Conservation (phyloP, 2,797 vertebrate genomes). For the Lindbergichthys nudifrons region DNA sequence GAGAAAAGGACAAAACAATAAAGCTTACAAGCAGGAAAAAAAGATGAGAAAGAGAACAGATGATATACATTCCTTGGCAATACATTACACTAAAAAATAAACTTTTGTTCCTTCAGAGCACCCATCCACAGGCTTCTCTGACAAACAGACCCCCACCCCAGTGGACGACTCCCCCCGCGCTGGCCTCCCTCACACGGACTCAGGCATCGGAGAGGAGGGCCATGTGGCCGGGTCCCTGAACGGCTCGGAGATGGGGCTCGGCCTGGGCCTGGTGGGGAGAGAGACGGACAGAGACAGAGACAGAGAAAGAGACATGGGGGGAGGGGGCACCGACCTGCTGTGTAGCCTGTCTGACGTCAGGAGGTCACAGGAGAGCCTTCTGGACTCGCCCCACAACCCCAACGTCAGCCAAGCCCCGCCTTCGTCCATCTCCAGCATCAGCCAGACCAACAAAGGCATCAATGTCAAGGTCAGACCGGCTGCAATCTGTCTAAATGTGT, state of each 20-base stretch:
- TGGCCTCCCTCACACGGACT: slow-evolving; percentile 96
- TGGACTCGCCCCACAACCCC: slow-evolving; percentile 86
- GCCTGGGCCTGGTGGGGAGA: slow-evolving; percentile 78
- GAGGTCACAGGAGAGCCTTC: slow-evolving; percentile 95
- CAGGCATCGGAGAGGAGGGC: slow-evolving; percentile 95
- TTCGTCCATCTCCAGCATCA: slow-evolving; percentile 96
- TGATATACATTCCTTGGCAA: slow-evolving; percentile 17
- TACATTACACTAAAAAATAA: slow-evolving; percentile 2
- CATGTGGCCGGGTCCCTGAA: slow-evolving; percentile 92
- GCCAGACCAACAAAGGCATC: slow-evolving; percentile 96
- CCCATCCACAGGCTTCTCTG: slow-evolving; percentile 90
- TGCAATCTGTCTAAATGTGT: neutral
- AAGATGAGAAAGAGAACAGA: slow-evolving; percentile 21
- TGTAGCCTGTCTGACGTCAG: slow-evolving; percentile 94
- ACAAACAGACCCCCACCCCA: slow-evolving; percentile 89
- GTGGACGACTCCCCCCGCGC: slow-evolving; percentile 92
- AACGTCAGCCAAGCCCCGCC: slow-evolving; percentile 85
- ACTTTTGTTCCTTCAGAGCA: slow-evolving; percentile 83
- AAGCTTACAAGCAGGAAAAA: slow-evolving; percentile 29
- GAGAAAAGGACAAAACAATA: slow-evolving; percentile 7
- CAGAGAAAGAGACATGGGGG: slow-evolving; percentile 70
- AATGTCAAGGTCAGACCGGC: slow-evolving; percentile 88
- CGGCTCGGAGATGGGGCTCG: slow-evolving; percentile 89
- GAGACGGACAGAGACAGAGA: slow-evolving; percentile 80
- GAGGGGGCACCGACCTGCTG: slow-evolving; percentile 92